phyloP scores from a whole-genome alignment of 2,113 vertebrate genomes.

The Cheilinus undulatus region DNA sequence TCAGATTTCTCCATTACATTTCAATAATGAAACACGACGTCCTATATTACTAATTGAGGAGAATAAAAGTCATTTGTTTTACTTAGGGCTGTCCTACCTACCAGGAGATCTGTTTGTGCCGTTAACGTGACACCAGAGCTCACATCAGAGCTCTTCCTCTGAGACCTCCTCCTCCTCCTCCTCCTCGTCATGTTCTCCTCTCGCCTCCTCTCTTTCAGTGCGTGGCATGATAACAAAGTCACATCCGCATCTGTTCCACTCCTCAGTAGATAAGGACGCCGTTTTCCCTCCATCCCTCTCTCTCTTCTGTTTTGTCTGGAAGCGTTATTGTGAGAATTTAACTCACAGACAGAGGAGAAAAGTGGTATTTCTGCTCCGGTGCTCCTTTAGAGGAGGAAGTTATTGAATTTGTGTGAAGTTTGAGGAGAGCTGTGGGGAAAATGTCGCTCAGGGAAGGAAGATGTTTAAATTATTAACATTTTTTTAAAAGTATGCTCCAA shows the following conservation, averaged over 20 bases:
- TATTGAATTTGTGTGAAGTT: constrained; percentile 49
- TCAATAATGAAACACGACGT: constrained; percentile 56
- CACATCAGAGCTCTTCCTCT: constrained; percentile 14
- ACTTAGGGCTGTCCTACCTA: constrained; percentile 38
- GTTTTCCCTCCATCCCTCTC: constrained; percentile 54
- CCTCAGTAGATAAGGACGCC: constrained; percentile 51
- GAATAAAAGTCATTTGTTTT: constrained; percentile 47
- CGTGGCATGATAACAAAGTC: constrained; percentile 62
- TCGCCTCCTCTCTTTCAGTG: constrained; percentile 41
- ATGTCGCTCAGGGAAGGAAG: constrained; percentile 34
- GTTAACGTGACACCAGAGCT: constrained; percentile 52
- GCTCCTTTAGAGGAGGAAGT: constrained; percentile 47
- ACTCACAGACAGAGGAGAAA: constrained; percentile 5
- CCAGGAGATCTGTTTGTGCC: constrained; percentile 43
- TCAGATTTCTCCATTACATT: too few species aligned
- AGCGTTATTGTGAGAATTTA: constrained; percentile 49
- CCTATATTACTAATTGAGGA: constrained; percentile 45
- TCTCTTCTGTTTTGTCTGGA: constrained; percentile 47
- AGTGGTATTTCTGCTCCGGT: constrained; percentile 28
- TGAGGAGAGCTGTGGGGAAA: constrained; percentile 28
- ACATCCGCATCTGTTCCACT: constrained; percentile 64
- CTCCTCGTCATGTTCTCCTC: constrained; percentile 3
- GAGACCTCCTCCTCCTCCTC: not conserved
- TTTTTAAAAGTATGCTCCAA: constrained; percentile 11
- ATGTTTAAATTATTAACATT: constrained; percentile 32